A percentile compares a stretch with the other conserved stretches of the same genome.
These are phyloP conservation scores for Isotomurus palustris DNA, from an alignment of 2,888 invertebrate species.

Conservation along the genomic window DNA sequence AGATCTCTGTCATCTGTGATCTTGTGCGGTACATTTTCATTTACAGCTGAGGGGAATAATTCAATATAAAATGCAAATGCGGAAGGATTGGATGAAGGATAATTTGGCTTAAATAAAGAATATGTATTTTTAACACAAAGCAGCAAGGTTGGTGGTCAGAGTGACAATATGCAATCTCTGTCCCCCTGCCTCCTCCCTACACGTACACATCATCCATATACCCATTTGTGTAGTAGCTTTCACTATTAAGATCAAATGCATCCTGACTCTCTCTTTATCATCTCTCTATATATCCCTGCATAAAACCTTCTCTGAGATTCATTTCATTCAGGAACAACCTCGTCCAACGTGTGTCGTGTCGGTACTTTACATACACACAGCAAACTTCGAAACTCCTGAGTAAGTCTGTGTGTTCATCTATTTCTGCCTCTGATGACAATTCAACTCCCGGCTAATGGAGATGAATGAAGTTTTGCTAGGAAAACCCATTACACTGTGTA, in stretches of 20 bases:
- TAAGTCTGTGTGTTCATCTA: too few species aligned
- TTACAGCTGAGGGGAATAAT: slow-evolving; percentile 30
- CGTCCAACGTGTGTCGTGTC: too few species aligned
- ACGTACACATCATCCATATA: too few species aligned
- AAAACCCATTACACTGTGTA: too few species aligned
- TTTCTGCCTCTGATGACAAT: slow-evolving; percentile 43
- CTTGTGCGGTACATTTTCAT: too few species aligned
- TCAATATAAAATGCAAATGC: slow-evolving; percentile 46
- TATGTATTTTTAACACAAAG: slow-evolving; percentile 26
- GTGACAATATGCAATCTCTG: slow-evolving; percentile 44
- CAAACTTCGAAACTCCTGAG: too few species aligned
- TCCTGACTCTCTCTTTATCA: slow-evolving; percentile 2
- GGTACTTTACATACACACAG: too few species aligned
- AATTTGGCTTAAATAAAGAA: slow-evolving; percentile 8
- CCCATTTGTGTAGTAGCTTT: too few species aligned
- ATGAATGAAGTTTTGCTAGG: slow-evolving; percentile 33
- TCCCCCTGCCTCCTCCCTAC: slow-evolving; percentile 16
- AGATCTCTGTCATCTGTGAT: too few species aligned
- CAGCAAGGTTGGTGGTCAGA: slow-evolving; percentile 43
- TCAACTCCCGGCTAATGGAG: slow-evolving; percentile 38
- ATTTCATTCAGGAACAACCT: too few species aligned
- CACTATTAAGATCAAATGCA: slow-evolving; percentile 9
- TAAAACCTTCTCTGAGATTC: too few species aligned
- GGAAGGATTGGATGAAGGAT: slow-evolving; percentile 10
- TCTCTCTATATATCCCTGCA: too few species aligned